Evolutionary conservation across 53 echinoderm and acorn worm species (phyloP), one percentile per base, ranked within the genome.

Genomic region (Henricia sp.): DNA sequence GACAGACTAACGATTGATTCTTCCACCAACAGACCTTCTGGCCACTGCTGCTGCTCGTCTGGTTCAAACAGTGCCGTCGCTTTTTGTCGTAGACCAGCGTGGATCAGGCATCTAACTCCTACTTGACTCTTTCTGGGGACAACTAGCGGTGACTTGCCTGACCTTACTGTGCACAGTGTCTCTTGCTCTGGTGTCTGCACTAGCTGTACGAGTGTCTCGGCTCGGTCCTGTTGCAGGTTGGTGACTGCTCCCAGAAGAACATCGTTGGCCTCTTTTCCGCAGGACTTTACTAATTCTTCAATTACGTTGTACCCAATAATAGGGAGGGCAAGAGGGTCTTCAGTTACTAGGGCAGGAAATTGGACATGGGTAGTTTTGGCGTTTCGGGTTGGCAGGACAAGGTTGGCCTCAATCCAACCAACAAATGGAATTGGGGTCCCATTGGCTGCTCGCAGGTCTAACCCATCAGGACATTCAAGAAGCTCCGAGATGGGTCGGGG

Each of bases 281-380:
- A 17, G 44, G 19, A 8, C 37, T 37, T 74, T 5, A 52, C 56
- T 14, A 52, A 10, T 12, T 74, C 53, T 32, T 74, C 55, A 21
- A 74, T 54, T 1, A 85, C 85, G 72, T 85, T 85, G 35, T 38
- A 84, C 5, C 84, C 84, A 5, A 84, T 68, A 24, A 70, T 84
- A 13, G 70, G 69, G 4, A 70, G 39, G 29, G 52, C 26, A 1
- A 56, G 39, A 12, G 26, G 24, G 50, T 52, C 84, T 46, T 2
- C 35, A 1, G 64, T 82, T 4, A 82, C 67, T 27, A 82, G 20
- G 37, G 63, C 64, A 30, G 82, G 67, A 5, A 71, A 46, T 19
- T 21, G 6, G 8, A 46, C 19, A 8, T 20, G 24, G 12, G 23
- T 29, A 1, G 10, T 2, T 1, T 10, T 30, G 2, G 11, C 29